These are phyloP conservation scores for Neria commutata DNA, from an alignment of 2,888 invertebrate genomes.

Conservation along the genomic window DNA sequence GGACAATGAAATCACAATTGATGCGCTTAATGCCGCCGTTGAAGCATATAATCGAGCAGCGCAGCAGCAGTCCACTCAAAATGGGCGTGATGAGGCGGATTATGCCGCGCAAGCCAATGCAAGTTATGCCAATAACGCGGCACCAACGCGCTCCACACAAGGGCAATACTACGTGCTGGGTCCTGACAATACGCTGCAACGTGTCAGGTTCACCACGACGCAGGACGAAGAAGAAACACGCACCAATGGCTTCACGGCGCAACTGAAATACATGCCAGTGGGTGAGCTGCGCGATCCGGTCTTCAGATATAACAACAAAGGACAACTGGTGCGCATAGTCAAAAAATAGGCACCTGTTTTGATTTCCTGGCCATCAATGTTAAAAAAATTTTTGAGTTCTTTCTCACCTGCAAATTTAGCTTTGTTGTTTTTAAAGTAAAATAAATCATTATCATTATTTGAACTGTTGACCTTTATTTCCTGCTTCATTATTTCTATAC, in stretches of 20 bases:
- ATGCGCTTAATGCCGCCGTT: conserved; percentile 35
- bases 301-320: conserved; percentile 57
- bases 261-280: conserved; percentile 58
- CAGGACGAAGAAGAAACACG: conserved; percentile 49
- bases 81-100: conserved; percentile 10
- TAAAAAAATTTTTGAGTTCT: neutral
- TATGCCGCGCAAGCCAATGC: conserved; percentile 4
- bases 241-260: conserved; percentile 57
- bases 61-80: neutral
- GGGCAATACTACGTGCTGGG: conserved; percentile 61
- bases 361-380: too few species aligned
- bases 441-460: too few species aligned
- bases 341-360: conserved; percentile 37
- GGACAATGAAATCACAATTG: conserved; percentile 31
- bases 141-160: conserved; percentile 28
- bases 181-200: conserved; percentile 58
- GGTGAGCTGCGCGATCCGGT: conserved; percentile 60
- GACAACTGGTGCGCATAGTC: conserved; percentile 56
- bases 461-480: too few species aligned
- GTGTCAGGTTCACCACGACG: conserved; percentile 55
- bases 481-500: too few species aligned
- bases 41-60: conserved; percentile 34
- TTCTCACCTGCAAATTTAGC: neutral
- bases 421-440: too few species aligned
- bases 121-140: neutral